phyloP scores from a whole-genome alignment of 2,888 invertebrate genomes.

The Anoplius nigerrimus region DNA sequence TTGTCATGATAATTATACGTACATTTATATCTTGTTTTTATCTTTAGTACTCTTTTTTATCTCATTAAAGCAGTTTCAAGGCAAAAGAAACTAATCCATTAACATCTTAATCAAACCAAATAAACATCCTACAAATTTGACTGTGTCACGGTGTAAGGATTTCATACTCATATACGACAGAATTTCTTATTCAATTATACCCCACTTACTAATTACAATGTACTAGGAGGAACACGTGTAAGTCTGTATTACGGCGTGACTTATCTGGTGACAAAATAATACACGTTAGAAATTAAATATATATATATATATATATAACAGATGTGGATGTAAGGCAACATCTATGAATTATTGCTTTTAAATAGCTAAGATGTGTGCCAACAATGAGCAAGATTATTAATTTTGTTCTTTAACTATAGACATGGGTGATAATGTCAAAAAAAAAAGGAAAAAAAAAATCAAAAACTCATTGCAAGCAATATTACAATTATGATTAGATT shows the following conservation, averaged over 20 bases:
- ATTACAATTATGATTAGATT: slow-evolving; percentile 15
- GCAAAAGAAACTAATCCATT: neutral
- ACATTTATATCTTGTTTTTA: neutral
- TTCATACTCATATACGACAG: slow-evolving; percentile 28
- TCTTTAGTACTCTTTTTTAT: neutral
- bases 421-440: slow-evolving; percentile 25
- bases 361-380: slow-evolving; percentile 22
- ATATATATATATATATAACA: slow-evolving; percentile 22
- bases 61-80: neutral
- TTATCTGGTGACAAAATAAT: slow-evolving; percentile 25
- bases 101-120: neutral
- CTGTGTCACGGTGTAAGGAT: neutral
- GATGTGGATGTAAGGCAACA: slow-evolving; percentile 20
- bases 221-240: slow-evolving; percentile 25
- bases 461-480: slow-evolving; percentile 30
- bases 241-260: slow-evolving; percentile 13
- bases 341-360: slow-evolving; percentile 25
- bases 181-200: slow-evolving; percentile 26
- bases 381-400: too few species aligned
- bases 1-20: too few species aligned
- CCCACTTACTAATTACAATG: slow-evolving; percentile 29
- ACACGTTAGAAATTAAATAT: slow-evolving; percentile 31
- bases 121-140: neutral
- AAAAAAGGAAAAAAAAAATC: slow-evolving; percentile 29
- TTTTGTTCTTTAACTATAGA: slow-evolving; percentile 17